Conservation (phyloP, 2,113 vertebrate genomes). For the Odocoileus virginianus region DNA sequence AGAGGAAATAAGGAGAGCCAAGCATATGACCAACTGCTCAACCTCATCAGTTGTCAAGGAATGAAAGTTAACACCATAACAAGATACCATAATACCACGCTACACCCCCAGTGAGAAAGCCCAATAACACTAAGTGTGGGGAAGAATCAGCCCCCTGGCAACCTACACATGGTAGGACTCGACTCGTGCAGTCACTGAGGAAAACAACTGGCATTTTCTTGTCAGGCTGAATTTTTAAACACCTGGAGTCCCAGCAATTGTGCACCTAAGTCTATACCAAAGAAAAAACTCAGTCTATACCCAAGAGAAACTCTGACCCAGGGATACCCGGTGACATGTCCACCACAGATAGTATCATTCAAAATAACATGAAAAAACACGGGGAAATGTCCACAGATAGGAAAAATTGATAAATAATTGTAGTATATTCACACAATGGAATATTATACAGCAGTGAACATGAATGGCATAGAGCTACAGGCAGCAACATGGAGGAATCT, state of each 20-base stretch:
- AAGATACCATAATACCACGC: accelerated
- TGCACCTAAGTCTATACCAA: neutral
- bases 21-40: accelerated
- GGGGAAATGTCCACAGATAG: neutral
- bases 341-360: neutral
- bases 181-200: neutral
- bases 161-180: accelerated
- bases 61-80: neutral
- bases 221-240: neutral
- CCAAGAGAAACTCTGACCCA: neutral
- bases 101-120: accelerated
- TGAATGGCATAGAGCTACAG: neutral
- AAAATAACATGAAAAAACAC: neutral
- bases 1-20: neutral
- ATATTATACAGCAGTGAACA: neutral
- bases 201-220: neutral
- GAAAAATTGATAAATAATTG: neutral
- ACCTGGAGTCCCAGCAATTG: no score
- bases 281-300: neutral
- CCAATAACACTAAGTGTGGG: neutral
- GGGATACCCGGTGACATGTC: neutral
- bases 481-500: neutral
- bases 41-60: neutral
- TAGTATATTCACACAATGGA: neutral
- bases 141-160: accelerated